These are phyloP conservation scores for Tetrax tetrax DNA, from an alignment of 2,113 vertebrate species.

Conservation along the genomic window DNA sequence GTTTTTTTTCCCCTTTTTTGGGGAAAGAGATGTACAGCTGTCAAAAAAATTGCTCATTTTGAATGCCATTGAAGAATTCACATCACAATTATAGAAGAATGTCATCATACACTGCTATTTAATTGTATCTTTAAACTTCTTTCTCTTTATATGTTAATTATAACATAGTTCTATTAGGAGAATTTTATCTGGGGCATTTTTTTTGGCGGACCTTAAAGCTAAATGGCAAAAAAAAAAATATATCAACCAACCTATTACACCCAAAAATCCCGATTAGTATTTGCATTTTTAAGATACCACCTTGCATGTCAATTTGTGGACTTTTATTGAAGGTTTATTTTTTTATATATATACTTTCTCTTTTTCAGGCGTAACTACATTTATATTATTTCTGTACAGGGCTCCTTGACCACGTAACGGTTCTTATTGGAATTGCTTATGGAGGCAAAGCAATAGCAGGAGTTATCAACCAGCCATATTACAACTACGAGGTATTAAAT, in stretches of 20 bases:
- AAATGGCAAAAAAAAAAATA: background rate
- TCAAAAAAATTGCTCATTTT: background rate
- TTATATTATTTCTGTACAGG: slow-evolving; percentile 73
- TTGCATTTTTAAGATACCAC: background rate
- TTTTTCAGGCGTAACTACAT: background rate
- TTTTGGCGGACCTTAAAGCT: background rate
- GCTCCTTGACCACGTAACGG: slow-evolving; percentile 94
- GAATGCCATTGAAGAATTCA: background rate
- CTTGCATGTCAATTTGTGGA: background rate
- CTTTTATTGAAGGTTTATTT: background rate
- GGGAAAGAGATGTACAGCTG: background rate
- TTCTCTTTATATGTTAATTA: background rate
- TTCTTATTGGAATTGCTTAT: slow-evolving; percentile 95
- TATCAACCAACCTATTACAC: background rate
- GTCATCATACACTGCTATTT: background rate
- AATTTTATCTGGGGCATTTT: background rate
- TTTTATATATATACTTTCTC: background rate
- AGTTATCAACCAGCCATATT: slow-evolving; percentile 97
- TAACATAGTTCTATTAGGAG: background rate
- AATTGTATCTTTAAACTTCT: background rate
- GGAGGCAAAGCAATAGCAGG: slow-evolving; percentile 93
- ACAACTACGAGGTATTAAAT: slow-evolving; percentile 93
- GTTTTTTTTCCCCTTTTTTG: background rate
- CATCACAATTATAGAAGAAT: background rate
- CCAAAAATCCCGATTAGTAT: background rate